Conservation (phyloP, 2,797 vertebrate species). For the Lithobates pipiens region DNA sequence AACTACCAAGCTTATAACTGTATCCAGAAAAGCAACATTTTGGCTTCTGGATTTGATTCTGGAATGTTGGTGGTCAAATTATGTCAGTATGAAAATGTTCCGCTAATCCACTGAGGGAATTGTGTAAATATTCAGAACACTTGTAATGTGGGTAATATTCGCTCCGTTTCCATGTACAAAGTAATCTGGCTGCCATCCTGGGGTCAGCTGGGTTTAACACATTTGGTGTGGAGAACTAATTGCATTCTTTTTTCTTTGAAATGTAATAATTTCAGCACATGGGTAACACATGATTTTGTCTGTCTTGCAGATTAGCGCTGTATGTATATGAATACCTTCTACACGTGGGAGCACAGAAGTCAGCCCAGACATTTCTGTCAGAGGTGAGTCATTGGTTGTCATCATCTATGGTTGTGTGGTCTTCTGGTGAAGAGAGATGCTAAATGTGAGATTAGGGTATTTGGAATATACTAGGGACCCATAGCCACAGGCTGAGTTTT, state of each 20-base stretch:
- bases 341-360: conserved; percentile 98
- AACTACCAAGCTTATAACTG: neutral
- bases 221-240: neutral
- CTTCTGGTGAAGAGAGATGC: neutral
- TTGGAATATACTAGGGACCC: too few species aligned
- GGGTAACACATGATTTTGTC: neutral
- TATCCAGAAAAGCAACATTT: neutral
- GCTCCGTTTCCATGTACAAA: neutral
- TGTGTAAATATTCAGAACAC: neutral
- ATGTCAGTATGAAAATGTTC: neutral
- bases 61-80: conserved; percentile 1
- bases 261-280: neutral
- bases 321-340: conserved; percentile 98
- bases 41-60: neutral
- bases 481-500: too few species aligned
- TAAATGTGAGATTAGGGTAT: too few species aligned
- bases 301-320: conserved; percentile 88
- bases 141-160: neutral
- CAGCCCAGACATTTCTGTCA: conserved; percentile 97
- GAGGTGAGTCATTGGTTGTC: conserved; percentile 83
- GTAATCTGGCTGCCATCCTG: neutral
- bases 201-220: neutral
- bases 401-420: neutral
- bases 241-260: neutral
- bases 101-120: neutral